phyloP scores from a whole-genome alignment of 2,888 invertebrate species.

The Polydrusus pterygomalis region DNA sequence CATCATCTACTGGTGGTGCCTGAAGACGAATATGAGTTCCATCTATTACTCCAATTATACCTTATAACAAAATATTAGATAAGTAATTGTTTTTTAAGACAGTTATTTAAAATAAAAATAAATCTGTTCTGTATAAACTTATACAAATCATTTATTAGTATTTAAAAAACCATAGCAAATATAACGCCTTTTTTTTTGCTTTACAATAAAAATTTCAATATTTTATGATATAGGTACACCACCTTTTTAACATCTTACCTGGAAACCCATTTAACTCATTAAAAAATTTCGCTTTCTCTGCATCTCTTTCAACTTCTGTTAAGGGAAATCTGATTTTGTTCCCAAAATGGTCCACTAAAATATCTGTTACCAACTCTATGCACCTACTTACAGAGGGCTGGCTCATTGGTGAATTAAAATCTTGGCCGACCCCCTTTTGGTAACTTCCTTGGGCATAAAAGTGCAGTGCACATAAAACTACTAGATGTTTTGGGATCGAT shows the following conservation, averaged over 20 bases:
- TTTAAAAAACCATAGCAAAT: neutral
- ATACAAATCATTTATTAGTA: neutral
- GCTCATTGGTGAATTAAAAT: slow-evolving; percentile 1
- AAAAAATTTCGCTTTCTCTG: slow-evolving; percentile 1
- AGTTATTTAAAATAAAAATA: neutral
- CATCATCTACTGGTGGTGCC: slow-evolving; percentile 12
- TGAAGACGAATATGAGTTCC: neutral
- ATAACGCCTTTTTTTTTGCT: neutral
- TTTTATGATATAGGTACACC: neutral
- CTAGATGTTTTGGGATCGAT: neutral
- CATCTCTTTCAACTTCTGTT: neutral
- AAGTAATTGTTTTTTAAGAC: neutral
- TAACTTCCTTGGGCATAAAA: slow-evolving; percentile 8
- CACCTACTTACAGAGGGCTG: neutral
- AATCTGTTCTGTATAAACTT: slow-evolving; percentile 1
- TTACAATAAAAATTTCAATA: neutral
- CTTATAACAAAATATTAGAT: no score
- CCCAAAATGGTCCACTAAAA: neutral
- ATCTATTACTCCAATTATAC: no score
- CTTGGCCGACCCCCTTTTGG: slow-evolving; percentile 7
- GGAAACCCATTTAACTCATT: slow-evolving; percentile 7
- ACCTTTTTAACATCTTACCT: neutral
- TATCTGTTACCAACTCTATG: neutral
- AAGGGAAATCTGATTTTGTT: neutral
- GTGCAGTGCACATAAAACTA: neutral